Percentiles rank a stretch among this genome's conserved stretches.
phyloP scores from a whole-genome alignment of 2,888 invertebrate species.

The Tinea trinotella region DNA sequence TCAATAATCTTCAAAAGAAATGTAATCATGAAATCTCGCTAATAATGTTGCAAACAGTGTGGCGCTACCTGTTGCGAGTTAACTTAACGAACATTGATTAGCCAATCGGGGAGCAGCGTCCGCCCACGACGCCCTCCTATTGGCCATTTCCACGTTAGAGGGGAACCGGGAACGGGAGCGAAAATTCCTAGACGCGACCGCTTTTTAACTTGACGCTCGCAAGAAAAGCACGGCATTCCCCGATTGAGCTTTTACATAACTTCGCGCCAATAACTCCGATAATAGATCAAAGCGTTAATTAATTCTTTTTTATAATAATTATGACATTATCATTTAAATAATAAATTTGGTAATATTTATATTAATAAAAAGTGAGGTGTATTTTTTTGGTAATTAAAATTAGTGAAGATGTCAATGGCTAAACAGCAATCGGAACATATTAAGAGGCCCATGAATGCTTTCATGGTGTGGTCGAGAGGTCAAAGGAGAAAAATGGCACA shows the following conservation, averaged over 20 bases:
- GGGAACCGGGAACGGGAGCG: constrained; percentile 38
- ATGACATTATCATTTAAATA: constrained; percentile 21
- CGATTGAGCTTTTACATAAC: constrained; percentile 33
- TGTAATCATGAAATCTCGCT: constrained; percentile 67
- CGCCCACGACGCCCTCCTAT: constrained; percentile 57
- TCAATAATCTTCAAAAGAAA: constrained; percentile 38
- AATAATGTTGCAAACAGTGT: constrained; percentile 71
- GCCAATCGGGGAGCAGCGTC: constrained; percentile 58
- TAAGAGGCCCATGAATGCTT: constrained; percentile 95
- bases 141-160: constrained; percentile 41
- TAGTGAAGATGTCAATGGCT: constrained; percentile 49
- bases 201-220: constrained; percentile 56
- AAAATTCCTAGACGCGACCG: constrained; percentile 37
- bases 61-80: constrained; percentile 71
- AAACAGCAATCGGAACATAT: constrained; percentile 80
- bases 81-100: constrained; percentile 50
- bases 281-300: not conserved
- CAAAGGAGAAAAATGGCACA: constrained; percentile 93
- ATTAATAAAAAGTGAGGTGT: constrained; percentile 20
- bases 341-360: constrained; percentile 19
- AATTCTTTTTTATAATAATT: not conserved
- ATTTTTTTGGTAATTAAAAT: constrained; percentile 11
- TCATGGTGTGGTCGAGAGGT: constrained; percentile 95
- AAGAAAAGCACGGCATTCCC: constrained; percentile 64
- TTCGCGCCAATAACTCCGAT: constrained; percentile 32